Base-by-base conservation (phyloP, 1,140 invertebrate species). In the Aphis craccivora region DNA sequence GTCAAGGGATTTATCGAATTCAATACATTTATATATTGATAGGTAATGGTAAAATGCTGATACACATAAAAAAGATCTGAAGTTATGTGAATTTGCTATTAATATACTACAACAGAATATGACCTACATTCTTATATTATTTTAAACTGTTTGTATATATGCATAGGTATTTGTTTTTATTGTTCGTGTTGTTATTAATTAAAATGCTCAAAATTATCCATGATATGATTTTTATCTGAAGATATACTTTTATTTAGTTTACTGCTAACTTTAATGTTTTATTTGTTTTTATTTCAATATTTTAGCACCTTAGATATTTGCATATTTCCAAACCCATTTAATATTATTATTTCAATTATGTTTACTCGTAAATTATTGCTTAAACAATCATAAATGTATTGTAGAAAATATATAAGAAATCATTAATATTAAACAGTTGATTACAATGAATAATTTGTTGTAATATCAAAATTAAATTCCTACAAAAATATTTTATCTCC, bases 11-110 rank as follows among this genome's bases (percentile, higher is more conserved):
- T 88, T 51, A 88, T 35, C 18, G 43, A 48, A 87, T 87, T 87
- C 84, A 86, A 86, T 86, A 30, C 83, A 86, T 45, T 25, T 87
- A 45, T 45, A 87, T 30, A 14, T 40, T 30, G 83, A 43, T 40
- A 22, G 83, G 40, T 86, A 37, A 40, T 84, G 35, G 25, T 40
- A 86, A 45, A 86, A 86, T 43, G 83, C 83, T 86, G 60, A 76
- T 76, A n/a, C 60, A n/a, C n/a, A n/a, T 76, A 76, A 76, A 76
- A 67, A 76, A 76, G 30, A 76, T 76, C 60, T 76, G n/a, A 76
- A n/a, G 60, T 76, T n/a, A 35, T 76, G 60, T 76, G n/a, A 76
- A 76, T 14, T 76, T 4, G 60, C 14, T 76, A n/a, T 76, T 76
- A 76, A 76, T 76, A 76, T n/a, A 14, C 9, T 60, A 60, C 30